Base-by-base conservation (phyloP, 2,113 vertebrate species). In the Marcusenius ussheri region DNA sequence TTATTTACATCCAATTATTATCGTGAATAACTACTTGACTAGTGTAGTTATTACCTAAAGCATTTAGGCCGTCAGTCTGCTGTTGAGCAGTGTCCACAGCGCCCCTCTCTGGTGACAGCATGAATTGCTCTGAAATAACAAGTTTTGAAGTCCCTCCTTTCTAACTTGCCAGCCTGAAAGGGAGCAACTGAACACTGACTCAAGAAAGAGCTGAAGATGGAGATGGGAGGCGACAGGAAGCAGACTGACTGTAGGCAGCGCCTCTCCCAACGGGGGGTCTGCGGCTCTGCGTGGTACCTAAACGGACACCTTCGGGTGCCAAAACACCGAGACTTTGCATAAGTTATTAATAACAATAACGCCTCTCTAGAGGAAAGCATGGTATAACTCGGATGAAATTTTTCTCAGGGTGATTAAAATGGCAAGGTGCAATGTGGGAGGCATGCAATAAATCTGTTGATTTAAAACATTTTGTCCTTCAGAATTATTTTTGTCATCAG, bases 301-400 rank as follows among this genome's bases (percentile, higher is more conserved):
- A 49, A 86, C 17, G 39, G n/a, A 24, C 31, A 35, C 45, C 46
- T 31, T 58, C 84, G 35, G 3, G 5, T 84, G 50, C 89, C 83
- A 84, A 62, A 56, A 1, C 80, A n/a, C 51, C 49, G 51, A 86
- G 53, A 21, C 83, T 66, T 56, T 86, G 83, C 27, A 70, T 87
- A 58, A 53, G 83, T 90, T 86, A 90, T 86, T 89, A 89, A 89
- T 89, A 89, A 31, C 51, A 49, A 86, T 66, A 42, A 85, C 56
- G 46, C 35, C 46, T 47, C 39, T n/a, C 56, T 50, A 35, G 24
- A n/a, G 47, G 46, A 45, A 66, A 70, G 45, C 0, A 19, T 50
- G 39, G 85, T 35, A 45, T 47, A 70, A 85, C 77, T 85, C 45
- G 80, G 24, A 89, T 53, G 62, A 49, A 9, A 39, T 49, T 85